Conservation (phyloP, 2,888 invertebrate species). For the Mystacides longicornis region DNA sequence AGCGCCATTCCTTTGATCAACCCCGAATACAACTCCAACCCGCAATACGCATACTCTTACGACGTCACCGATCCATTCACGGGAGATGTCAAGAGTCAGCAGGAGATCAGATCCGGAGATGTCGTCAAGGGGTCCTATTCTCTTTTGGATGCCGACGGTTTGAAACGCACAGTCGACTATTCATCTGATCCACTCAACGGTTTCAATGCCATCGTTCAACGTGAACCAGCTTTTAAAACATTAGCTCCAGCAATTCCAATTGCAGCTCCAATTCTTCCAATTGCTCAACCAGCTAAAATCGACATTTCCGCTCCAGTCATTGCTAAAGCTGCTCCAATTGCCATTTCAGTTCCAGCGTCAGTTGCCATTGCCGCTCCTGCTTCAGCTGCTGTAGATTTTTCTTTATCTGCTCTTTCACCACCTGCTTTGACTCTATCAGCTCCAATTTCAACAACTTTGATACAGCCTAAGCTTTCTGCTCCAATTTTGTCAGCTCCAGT, state of each 20-base stretch:
- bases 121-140: slow-evolving; percentile 20
- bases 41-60: slow-evolving; percentile 36
- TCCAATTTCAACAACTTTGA: slow-evolving; percentile 12
- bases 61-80: slow-evolving; percentile 32
- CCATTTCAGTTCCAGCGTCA: not conserved
- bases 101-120: slow-evolving; percentile 11
- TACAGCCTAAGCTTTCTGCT: not conserved
- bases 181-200: slow-evolving; percentile 39
- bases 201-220: slow-evolving; percentile 43
- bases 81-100: slow-evolving; percentile 17
- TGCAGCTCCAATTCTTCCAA: not conserved
- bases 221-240: slow-evolving; percentile 28
- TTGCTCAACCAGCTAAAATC: slow-evolving; percentile 29
- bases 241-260: not conserved
- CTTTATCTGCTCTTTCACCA: slow-evolving; percentile 26
- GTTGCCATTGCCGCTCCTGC: slow-evolving; percentile 23
- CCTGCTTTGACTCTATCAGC: slow-evolving; percentile 14
- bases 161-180: slow-evolving; percentile 12
- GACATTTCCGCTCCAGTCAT: slow-evolving; percentile 27
- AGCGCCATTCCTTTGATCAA: slow-evolving; percentile 39
- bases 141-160: slow-evolving; percentile 32
- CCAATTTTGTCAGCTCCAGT: slow-evolving; percentile 5
- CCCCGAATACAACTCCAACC: slow-evolving; percentile 31
- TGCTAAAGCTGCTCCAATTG: slow-evolving; percentile 7
- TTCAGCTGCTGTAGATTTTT: slow-evolving; percentile 11